Conservation (phyloP, 1,140 invertebrate genomes). For the Galleria mellonella region DNA sequence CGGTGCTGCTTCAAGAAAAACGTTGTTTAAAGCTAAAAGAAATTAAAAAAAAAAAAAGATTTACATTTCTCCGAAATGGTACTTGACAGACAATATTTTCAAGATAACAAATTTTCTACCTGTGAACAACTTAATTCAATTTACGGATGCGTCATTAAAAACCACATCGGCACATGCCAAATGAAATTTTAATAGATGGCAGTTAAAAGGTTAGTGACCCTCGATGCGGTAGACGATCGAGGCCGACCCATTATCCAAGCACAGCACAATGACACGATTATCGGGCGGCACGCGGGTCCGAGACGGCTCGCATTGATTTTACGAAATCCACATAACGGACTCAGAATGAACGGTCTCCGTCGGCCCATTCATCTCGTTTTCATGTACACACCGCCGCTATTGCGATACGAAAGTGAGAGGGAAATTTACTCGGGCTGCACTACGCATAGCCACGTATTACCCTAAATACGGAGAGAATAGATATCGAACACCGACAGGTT, state of each 20-base stretch:
- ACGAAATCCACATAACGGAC: conserved; percentile 67
- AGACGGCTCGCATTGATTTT: conserved; percentile 66
- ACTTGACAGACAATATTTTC: too few species aligned
- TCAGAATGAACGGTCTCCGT: conserved; percentile 62
- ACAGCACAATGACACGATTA: conserved; percentile 64
- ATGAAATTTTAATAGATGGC: conserved; percentile 49
- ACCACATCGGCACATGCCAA: conserved; percentile 30
- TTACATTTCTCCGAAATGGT: too few species aligned
- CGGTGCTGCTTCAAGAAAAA: too few species aligned
- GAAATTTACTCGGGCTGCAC: conserved; percentile 63
- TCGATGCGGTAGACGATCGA: conserved; percentile 33
- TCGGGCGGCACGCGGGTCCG: conserved; percentile 43
- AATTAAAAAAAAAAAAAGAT: too few species aligned
- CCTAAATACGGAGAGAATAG: conserved; percentile 63
- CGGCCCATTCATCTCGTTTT: conserved; percentile 72
- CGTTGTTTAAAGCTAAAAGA: too few species aligned
- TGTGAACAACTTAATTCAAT: too few species aligned
- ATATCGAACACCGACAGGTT: conserved; percentile 39
- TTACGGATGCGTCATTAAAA: neutral
- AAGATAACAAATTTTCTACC: too few species aligned
- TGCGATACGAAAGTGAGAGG: conserved; percentile 71
- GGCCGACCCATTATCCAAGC: conserved; percentile 44
- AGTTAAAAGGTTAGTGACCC: conserved; percentile 47
- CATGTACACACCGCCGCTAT: conserved; percentile 65
- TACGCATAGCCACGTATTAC: conserved; percentile 58